Evolutionary conservation across 1,140 invertebrate genomes (phyloP).

Genomic region (Solen grandis): DNA sequence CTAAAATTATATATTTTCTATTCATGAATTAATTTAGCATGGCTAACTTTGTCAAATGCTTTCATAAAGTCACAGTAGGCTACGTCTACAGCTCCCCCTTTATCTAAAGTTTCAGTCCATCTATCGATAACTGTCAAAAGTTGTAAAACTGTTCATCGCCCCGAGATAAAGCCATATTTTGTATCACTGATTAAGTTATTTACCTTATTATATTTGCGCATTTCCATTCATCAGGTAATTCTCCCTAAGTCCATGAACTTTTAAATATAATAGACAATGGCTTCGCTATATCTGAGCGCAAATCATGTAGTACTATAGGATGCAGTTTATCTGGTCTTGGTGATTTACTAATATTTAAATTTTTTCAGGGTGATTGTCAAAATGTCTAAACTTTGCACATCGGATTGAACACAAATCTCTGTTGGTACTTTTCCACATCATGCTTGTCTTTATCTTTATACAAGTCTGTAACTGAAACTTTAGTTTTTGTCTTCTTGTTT

Average conservation of each 20-base stretch:
- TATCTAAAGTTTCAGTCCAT: constrained; percentile 16
- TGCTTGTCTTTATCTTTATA: background rate
- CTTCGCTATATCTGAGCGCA: background rate
- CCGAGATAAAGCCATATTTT: constrained; percentile 1
- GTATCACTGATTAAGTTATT: constrained; percentile 8
- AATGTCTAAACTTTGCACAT: background rate
- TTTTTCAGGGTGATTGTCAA: background rate
- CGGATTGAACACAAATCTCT: background rate
- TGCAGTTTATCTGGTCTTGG: constrained; percentile 17
- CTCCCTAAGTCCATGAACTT: background rate
- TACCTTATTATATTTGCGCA: background rate
- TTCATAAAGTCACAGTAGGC: constrained; percentile 36
- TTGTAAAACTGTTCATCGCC: constrained; percentile 6
- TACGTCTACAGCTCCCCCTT: constrained; percentile 3
- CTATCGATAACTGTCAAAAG: constrained; percentile 20
- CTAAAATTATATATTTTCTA: background rate
- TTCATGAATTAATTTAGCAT: constrained; percentile 20
- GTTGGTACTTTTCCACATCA: background rate
- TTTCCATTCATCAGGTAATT: constrained; percentile 21
- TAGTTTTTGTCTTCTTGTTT: constrained; percentile 8
- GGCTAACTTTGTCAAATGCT: constrained; percentile 29
- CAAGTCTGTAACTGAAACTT: constrained; percentile 11
- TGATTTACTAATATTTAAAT: constrained; percentile 1
- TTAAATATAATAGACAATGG: background rate
- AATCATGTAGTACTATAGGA: constrained; percentile 5